Conservation (phyloP, 2,888 invertebrate genomes). For the Drosophila borborema region DNA sequence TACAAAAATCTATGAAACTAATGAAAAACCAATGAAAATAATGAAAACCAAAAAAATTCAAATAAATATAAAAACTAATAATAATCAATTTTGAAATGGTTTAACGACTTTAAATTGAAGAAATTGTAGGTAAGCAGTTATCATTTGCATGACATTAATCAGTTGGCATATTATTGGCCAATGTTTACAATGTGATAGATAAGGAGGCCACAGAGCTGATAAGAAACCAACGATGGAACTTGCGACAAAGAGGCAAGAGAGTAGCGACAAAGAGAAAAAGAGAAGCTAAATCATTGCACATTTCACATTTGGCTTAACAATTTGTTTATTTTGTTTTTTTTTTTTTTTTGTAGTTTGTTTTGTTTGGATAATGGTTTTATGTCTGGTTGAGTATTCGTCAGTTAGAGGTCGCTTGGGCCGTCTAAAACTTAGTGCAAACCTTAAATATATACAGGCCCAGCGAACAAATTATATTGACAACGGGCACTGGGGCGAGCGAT, state of each 20-base stretch:
- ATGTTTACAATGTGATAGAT: not conserved
- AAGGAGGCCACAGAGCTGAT: not conserved
- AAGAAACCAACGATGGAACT: not conserved
- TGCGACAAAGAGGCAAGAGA: not conserved
- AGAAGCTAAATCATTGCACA: constrained; percentile 11
- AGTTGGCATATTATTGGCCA: not conserved
- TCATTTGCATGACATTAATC: not conserved
- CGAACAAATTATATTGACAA: not conserved
- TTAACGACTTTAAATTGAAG: not conserved
- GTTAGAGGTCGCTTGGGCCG: constrained; percentile 12
- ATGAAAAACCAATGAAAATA: too few relatives aligned
- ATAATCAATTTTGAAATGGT: not conserved
- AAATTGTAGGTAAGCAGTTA: not conserved
- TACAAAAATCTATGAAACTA: too few relatives aligned
- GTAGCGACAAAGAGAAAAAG: not conserved
- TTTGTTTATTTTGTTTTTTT: constrained; percentile 31
- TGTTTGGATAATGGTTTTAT: constrained; percentile 17
- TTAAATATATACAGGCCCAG: constrained; percentile 9
- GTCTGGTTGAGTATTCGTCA: constrained; percentile 45
- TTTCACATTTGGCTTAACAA: constrained; percentile 31
- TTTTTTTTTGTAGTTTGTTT: not conserved
- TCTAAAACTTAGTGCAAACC: constrained; percentile 10
- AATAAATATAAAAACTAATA: too few relatives aligned
- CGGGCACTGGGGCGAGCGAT: not conserved
- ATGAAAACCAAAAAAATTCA: too few relatives aligned